Evolutionary conservation across 2,113 vertebrate genomes (phyloP).

Genomic region (Albula goreensis): DNA sequence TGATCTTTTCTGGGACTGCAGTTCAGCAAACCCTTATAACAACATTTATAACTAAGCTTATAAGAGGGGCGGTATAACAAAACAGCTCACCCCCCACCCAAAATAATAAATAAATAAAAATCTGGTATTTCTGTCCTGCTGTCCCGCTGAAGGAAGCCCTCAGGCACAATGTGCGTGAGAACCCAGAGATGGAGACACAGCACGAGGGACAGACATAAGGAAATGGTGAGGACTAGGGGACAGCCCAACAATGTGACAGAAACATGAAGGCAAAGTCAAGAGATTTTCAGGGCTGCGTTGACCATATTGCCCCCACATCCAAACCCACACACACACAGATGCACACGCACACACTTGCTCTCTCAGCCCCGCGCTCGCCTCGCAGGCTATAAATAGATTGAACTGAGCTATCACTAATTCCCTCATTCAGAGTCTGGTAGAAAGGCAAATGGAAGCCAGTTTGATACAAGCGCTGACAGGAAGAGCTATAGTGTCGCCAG

Average conservation of each 20-base stretch:
- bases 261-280: slow-evolving; percentile 14
- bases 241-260: background rate
- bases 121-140: too few species aligned
- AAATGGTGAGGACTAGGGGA: too few species aligned
- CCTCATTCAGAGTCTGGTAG: slow-evolving; percentile 65
- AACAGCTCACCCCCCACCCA: too few species aligned
- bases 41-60: too few species aligned
- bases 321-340: slow-evolving; percentile 8
- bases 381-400: slow-evolving; percentile 69
- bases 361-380: slow-evolving; percentile 39
- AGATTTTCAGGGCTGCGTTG: too few species aligned
- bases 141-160: too few species aligned
- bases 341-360: slow-evolving; percentile 26
- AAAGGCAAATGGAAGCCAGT: slow-evolving; percentile 52
- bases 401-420: slow-evolving; percentile 68
- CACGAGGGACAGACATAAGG: background rate
- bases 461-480: slow-evolving; percentile 52
- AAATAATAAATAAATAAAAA: too few species aligned
- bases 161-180: background rate
- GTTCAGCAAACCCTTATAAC: too few species aligned
- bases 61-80: too few species aligned
- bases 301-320: too few species aligned
- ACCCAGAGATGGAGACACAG: slow-evolving; percentile 2
- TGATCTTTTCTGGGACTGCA: too few species aligned
- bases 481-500: slow-evolving; percentile 57